Evolutionary conservation across 2,113 vertebrate genomes (phyloP), one percentile per base, ranked within the genome.

Genomic region (Athene cunicularia): DNA sequence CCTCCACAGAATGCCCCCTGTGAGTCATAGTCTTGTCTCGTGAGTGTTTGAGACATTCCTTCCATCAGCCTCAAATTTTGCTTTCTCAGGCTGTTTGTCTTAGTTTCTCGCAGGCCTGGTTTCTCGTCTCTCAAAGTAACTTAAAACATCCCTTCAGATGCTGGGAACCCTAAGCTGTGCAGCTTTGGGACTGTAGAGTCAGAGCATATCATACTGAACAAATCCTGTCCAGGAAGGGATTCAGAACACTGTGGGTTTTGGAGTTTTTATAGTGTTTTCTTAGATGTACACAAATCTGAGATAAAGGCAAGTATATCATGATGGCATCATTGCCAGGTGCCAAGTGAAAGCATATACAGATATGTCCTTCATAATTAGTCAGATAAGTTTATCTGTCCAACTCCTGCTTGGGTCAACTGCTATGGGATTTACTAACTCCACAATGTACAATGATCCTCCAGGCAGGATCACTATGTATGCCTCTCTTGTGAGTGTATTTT

Each of bases 181-280:
- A 81, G 12, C n/a, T 74, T n/a, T 43, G n/a, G 17, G 41, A 26
- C 19, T 41, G 8, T 41, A 35, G 4, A 32, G 28, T 43, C n/a
- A 60, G 27, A 19, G 9, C 52, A 45, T 14, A 15, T 20, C 32
- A 79, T 0, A 1, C 35, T 56, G 21, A 3, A 1, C 32, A 50
- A 30, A 39, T 45, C 27, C 52, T 73, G 28, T 24, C 27, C 15
- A 13, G 12, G 20, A 62, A 33, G 19, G 14, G 10, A 32, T 43
- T 82, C 52, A 50, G 16, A 72, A 41, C 14, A 3, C 30, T 72
- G 20, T 23, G 14, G 7, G 50, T 35, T 70, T 39, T 27, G 10
- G 32, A n/a, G 9, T 50, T 80, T 43, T 28, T 28, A 10, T 18
- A 49, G 11, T 26, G 19, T 50, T 89, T 80, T 80, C 39, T 56